These are phyloP conservation scores for Hylia prasina DNA, from an alignment of 2,113 vertebrate genomes.

Conservation along the genomic window DNA sequence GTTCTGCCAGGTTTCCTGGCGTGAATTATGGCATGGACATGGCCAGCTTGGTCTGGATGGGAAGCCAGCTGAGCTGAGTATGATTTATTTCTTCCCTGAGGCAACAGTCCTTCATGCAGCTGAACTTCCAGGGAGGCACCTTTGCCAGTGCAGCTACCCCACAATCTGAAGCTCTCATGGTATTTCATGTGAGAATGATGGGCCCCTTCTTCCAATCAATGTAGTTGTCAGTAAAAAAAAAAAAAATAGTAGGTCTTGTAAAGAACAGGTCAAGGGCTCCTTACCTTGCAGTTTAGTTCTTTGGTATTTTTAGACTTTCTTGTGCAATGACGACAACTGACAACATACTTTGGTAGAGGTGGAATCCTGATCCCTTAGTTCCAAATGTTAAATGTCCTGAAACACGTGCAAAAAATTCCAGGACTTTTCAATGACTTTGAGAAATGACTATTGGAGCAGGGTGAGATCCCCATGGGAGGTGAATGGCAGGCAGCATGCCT, in stretches of 20 bases:
- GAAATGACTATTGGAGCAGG: neutral
- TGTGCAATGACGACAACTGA: neutral
- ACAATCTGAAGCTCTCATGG: neutral
- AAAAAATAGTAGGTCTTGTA: neutral
- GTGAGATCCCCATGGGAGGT: neutral
- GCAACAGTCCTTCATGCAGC: neutral
- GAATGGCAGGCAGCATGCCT: neutral
- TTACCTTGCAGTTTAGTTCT: neutral
- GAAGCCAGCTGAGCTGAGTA: neutral
- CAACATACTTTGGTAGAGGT: neutral
- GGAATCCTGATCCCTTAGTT: neutral
- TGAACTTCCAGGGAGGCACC: neutral
- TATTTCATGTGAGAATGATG: neutral
- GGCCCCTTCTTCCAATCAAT: neutral
- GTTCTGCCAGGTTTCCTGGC: neutral
- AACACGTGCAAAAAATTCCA: neutral
- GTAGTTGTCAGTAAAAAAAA: neutral
- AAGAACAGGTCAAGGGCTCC: neutral
- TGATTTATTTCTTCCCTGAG: neutral
- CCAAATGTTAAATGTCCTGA: neutral
- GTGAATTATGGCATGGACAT: neutral
- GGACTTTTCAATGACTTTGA: neutral
- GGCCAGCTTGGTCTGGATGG: neutral
- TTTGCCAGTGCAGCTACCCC: neutral
- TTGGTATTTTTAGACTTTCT: neutral